Percentiles rank a stretch among this genome's conserved stretches.
These are phyloP conservation scores for Mactromeris polynyma DNA, from an alignment of 2,888 invertebrate species.

Conservation along the genomic window DNA sequence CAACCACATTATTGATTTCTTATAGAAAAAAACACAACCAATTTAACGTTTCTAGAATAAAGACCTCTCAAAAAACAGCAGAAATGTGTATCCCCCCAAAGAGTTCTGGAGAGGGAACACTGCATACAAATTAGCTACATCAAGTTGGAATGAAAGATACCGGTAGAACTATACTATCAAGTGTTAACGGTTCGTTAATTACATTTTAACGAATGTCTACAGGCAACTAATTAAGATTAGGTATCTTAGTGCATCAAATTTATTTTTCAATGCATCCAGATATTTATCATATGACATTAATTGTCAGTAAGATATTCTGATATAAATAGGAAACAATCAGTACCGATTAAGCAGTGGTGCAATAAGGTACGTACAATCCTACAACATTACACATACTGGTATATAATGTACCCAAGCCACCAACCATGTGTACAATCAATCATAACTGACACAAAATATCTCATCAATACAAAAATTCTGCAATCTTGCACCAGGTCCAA, in stretches of 20 bases:
- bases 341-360: not conserved
- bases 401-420: not conserved
- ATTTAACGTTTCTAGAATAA: too few relatives aligned
- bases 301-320: not conserved
- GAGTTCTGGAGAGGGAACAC: too few relatives aligned
- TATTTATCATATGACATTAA: not conserved
- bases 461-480: not conserved
- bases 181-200: not conserved
- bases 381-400: not conserved
- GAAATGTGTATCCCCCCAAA: too few relatives aligned
- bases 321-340: not conserved
- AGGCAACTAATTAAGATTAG: not conserved
- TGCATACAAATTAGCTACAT: too few relatives aligned
- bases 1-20: too few relatives aligned
- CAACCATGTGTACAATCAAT: not conserved
- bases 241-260: not conserved
- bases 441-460: not conserved
- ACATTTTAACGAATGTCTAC: not conserved
- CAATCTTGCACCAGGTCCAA: not conserved
- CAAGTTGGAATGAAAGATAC: too few relatives aligned
- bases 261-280: slow-evolving; percentile 12
- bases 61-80: too few relatives aligned
- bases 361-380: not conserved
- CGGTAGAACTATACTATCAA: too few relatives aligned
- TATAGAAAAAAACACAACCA: too few relatives aligned